These are phyloP conservation scores for Metopia argyrocephala DNA, from an alignment of 2,888 invertebrate genomes.

Conservation along the genomic window DNA sequence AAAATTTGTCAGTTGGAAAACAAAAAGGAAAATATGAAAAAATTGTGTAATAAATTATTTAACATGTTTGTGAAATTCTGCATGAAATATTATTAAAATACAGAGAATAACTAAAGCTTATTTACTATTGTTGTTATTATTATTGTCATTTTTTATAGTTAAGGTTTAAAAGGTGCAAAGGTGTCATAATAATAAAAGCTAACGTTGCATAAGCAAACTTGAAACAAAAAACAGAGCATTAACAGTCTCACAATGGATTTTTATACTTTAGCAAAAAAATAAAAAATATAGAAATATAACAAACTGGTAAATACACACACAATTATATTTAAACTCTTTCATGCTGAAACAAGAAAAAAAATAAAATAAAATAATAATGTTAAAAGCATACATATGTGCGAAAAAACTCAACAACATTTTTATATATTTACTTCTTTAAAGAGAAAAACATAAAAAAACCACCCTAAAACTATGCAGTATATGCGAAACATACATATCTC, in stretches of 20 bases:
- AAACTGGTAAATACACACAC: neutral
- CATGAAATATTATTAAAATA: constrained; percentile 49
- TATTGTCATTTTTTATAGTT: constrained; percentile 42
- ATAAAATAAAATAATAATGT: too few relatives aligned
- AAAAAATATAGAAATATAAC: neutral
- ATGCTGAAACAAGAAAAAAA: too few relatives aligned
- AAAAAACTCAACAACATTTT: too few relatives aligned
- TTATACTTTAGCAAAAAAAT: constrained; percentile 56
- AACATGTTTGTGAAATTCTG: constrained; percentile 50
- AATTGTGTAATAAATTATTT: constrained; percentile 47
- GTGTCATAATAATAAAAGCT: constrained; percentile 69
- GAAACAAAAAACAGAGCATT: constrained; percentile 39
- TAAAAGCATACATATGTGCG: neutral
- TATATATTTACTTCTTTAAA: too few relatives aligned
- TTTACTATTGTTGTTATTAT: neutral
- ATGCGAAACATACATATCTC: neutral
- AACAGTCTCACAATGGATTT: constrained; percentile 36
- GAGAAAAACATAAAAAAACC: too few relatives aligned
- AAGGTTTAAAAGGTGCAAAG: constrained; percentile 58
- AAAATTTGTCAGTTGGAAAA: constrained; percentile 36
- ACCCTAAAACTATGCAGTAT: too few relatives aligned
- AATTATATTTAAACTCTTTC: neutral
- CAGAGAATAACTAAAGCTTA: constrained; percentile 47
- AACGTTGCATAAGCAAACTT: constrained; percentile 69
- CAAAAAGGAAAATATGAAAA: neutral